phyloP scores from a whole-genome alignment of 2,113 vertebrate genomes.

The Hypocryptadius cinnamomeus region DNA sequence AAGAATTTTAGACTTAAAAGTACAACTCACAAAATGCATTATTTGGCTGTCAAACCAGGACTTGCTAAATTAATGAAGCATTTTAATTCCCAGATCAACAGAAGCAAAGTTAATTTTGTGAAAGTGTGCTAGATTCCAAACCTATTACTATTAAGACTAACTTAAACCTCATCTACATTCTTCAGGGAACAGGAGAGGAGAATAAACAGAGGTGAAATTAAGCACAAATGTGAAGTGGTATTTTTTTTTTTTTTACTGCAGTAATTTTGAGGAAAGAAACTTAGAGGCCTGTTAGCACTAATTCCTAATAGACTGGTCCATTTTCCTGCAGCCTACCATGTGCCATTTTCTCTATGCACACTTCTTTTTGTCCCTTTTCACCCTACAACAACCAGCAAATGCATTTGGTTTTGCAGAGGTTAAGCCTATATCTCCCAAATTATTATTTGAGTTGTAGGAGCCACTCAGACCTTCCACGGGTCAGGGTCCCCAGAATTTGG shows the following conservation, averaged over 20 bases:
- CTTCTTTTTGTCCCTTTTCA: background rate
- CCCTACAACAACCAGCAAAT: background rate
- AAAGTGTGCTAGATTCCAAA: constrained; percentile 62
- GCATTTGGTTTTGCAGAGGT: background rate
- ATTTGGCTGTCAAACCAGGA: constrained; percentile 64
- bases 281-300: constrained; percentile 1
- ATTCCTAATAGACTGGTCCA: constrained; percentile 1
- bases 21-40: constrained; percentile 52
- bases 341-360: background rate
- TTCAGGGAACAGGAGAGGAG: constrained; percentile 53
- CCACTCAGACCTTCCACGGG: background rate
- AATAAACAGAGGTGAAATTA: constrained; percentile 65
- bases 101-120: constrained; percentile 65
- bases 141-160: constrained; percentile 61
- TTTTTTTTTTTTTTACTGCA: background rate
- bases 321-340: background rate
- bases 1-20: constrained; percentile 42
- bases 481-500: background rate
- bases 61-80: constrained; percentile 65
- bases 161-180: constrained; percentile 64
- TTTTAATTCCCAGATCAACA: constrained; percentile 66
- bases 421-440: background rate
- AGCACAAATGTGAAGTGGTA: constrained; percentile 32
- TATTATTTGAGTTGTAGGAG: background rate
- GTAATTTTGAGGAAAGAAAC: constrained; percentile 42